Conservation (phyloP, 2,888 invertebrate genomes). For the Drosophila monieri region DNA sequence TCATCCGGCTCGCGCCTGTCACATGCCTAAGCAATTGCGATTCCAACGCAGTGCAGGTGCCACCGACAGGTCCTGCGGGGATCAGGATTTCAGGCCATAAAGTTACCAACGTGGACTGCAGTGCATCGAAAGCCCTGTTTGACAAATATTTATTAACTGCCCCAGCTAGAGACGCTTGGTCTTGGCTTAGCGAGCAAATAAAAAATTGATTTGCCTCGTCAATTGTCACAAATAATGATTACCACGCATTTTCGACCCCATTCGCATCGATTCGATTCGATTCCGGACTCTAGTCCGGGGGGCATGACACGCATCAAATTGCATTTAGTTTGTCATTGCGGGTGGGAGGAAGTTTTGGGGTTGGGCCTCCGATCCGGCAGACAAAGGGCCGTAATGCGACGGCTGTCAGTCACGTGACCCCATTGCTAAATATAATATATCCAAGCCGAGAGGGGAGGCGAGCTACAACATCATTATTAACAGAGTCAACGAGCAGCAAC, state of each 20-base stretch:
- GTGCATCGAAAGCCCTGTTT: slow-evolving; percentile 62
- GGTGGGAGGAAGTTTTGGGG: slow-evolving; percentile 21
- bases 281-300: slow-evolving; percentile 5
- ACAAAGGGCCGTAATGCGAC: slow-evolving; percentile 46
- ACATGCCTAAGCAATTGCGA: slow-evolving; percentile 59
- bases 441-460: slow-evolving; percentile 10
- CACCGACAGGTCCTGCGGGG: slow-evolving; percentile 26
- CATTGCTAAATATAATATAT: slow-evolving; percentile 47
- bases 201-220: slow-evolving; percentile 66
- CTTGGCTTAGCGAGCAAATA: slow-evolving; percentile 27
- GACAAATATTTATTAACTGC: slow-evolving; percentile 74
- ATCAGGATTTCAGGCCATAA: neutral
- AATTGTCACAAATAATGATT: slow-evolving; percentile 77
- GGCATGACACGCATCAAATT: slow-evolving; percentile 74
- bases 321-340: slow-evolving; percentile 74
- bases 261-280: neutral
- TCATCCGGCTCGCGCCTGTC: slow-evolving; percentile 48
- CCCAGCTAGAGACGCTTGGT: slow-evolving; percentile 42
- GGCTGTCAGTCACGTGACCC: slow-evolving; percentile 67
- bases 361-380: slow-evolving; percentile 21
- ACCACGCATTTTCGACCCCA: slow-evolving; percentile 66
- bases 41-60: slow-evolving; percentile 34
- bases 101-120: slow-evolving; percentile 51
- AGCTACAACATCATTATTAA: slow-evolving; percentile 68
- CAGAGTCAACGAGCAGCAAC: slow-evolving; percentile 65